Base-by-base conservation (phyloP, 2,113 vertebrate species). In the Aegypius monachus region DNA sequence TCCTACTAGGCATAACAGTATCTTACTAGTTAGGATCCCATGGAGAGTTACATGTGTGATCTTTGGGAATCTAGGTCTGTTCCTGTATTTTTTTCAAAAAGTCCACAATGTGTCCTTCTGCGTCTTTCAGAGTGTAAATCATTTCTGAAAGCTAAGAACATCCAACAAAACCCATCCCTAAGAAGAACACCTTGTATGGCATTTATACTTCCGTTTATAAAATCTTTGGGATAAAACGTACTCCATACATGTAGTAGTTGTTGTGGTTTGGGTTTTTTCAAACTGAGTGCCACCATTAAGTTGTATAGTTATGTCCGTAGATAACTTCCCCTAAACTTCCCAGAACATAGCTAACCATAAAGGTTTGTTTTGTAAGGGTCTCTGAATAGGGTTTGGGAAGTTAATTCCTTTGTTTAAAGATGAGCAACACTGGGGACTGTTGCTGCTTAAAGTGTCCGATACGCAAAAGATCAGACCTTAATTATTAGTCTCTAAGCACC, bases 21-120 rank as follows among this genome's bases (percentile, higher is more conserved):
- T n/a, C 43, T 32, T 21, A 20, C 11, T 17, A 11, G 11, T 66
- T 32, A 65, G 42, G 43, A 66, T 56, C 19, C 27, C 13, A 0
- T 13, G 36, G 56, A 32, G 56, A 50, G 9, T 50, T 34, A 21
- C 0, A 0, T 7, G 15, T 10, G 47, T 19, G 27, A 15, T 36
- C 36, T 63, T 27, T 38, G 23, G 10, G 34, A 72, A 65, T 65
- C 34, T 45, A 13, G 32, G 45, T 40, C 56, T 31, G 29, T 31
- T 67, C 23, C 14, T 61, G 11, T 6, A 20, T 75, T 59, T 42
- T 42, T 52, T 82, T 34, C 16, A 12, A 13, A 7, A 73, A 68
- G 40, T 53, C 75, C 10, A 21, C 48, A 6, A 4, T 15, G 13
- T 55, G 18, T 17, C 40, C 11, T 56, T 50, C 45, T 84, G 42